Evolutionary conservation across 1,140 invertebrate species (phyloP), one percentile per base, ranked within the genome.

Genomic region (Lordiphosa mommai): DNA sequence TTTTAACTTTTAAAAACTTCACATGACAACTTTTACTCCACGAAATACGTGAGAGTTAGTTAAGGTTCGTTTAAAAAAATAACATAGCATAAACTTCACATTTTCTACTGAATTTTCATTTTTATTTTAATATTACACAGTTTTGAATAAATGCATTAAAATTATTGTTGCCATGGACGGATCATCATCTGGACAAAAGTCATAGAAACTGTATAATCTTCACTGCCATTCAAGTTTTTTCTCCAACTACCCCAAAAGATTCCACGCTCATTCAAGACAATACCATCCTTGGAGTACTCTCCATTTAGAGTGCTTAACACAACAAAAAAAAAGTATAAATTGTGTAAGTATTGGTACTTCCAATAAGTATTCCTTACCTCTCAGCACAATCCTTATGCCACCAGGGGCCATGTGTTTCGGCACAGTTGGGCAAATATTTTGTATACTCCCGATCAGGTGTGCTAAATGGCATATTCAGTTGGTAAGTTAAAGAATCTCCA

Each of bases 391-490:
- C 29, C 52, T 90, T 90, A 66, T 92, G 93, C 93, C 93, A 93
- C 90, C 92, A 93, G 2, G 91, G 92, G n/a, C 91, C 91, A 10
- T 88, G 87, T 27, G 92, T 91, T 37, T 91, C 87, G 9, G 93
- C 93, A 87, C 94, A 95, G 41, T 92, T 91, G 36, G 92, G 92
- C 40, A 89, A 3, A 17, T 90, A 87, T 91, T 91, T 2, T 69
- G 94, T 92, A 80, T 17, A 2, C 1, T 94, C 93, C 9, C 89
- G 73, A 63, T 95, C 94, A 10, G 89, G 86, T 0, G 94, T 94
- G 17, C 92, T 93, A 87, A 94, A 95, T 70, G 91, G 91, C 66
- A 91, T 91, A 0, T 91, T 91, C 43, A 92, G 91, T 68, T 94
- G 93, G 27, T 93, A 92, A 4, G 88, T 87, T 29, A 95, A 72